Conservation (phyloP, 2,113 vertebrate species). For the Carollia perspicillata region DNA sequence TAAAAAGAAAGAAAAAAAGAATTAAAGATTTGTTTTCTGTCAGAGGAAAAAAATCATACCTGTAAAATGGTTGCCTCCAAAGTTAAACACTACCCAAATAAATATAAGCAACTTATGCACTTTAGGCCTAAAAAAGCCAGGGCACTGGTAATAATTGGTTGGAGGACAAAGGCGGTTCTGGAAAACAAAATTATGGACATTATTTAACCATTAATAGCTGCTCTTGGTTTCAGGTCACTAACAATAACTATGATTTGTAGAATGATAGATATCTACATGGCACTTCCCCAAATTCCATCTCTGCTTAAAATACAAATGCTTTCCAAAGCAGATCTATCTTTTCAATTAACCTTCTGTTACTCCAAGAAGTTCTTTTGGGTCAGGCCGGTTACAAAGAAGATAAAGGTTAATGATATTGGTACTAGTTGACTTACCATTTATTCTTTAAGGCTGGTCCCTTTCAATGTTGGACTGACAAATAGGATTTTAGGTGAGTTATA, state of each 20-base stretch:
- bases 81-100: not conserved
- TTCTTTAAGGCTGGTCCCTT: not conserved
- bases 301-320: constrained; percentile 34
- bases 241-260: not conserved
- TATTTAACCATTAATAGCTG: not conserved
- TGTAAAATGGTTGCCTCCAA: not conserved
- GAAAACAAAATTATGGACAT: not conserved
- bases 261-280: not conserved
- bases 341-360: not conserved
- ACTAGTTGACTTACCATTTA: not conserved
- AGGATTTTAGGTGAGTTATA: not conserved
- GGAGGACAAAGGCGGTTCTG: not conserved
- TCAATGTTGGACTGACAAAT: not conserved
- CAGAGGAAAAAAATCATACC: not conserved
- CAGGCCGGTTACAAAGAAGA: not conserved
- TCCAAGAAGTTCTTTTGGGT: not conserved
- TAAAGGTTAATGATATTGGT: not conserved
- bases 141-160: not conserved
- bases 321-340: constrained; percentile 1
- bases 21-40: not conserved
- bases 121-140: not conserved
- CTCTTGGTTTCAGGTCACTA: not conserved
- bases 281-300: not conserved
- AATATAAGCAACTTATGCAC: not conserved
- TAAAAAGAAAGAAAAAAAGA: no score